Conservation (phyloP, 92 coral and sea anemone species). For the Umimayanthus chanpuru region DNA sequence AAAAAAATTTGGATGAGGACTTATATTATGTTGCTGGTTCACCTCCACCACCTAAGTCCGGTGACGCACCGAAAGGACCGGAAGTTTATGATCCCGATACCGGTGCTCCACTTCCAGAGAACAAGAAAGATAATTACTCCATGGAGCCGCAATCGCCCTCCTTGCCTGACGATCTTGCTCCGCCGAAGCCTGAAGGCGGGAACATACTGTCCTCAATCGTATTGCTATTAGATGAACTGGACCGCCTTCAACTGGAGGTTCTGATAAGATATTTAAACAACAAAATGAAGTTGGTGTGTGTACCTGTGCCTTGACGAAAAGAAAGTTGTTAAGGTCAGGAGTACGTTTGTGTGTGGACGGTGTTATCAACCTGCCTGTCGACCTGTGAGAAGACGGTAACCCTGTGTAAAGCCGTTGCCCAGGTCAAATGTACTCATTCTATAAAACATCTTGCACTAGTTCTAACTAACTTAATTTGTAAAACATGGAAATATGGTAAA, state of each 20-base stretch:
- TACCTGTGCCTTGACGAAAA: conserved; percentile 41
- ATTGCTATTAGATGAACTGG: conserved; percentile 87
- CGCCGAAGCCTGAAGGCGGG: conserved; percentile 58
- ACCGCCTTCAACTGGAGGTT: conserved; percentile 84
- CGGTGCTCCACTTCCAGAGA: conserved; percentile 38
- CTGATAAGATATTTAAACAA: conserved; percentile 79
- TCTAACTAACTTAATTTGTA: too few relatives aligned
- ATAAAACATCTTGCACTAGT: too few relatives aligned
- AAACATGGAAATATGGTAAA: too few relatives aligned
- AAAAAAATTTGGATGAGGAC: background rate
- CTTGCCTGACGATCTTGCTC: conserved; percentile 8
- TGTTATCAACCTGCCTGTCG: too few relatives aligned
- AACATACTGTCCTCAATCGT: conserved; percentile 81
- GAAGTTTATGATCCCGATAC: conserved; percentile 8
- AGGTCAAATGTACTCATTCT: too few relatives aligned
- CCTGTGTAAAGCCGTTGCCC: too few relatives aligned
- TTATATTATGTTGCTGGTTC: conserved; percentile 13
- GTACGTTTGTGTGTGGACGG: background rate
- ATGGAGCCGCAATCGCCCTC: conserved; percentile 22
- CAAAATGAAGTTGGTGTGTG: conserved; percentile 80
- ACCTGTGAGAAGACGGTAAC: too few relatives aligned
- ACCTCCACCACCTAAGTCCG: conserved; percentile 21
- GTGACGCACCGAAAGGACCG: conserved; percentile 34
- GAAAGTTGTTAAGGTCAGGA: background rate
- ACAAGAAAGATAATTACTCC: background rate